These are phyloP conservation scores for Gymnoscopelus braueri DNA, from an alignment of 2,797 vertebrate species.

Conservation along the genomic window DNA sequence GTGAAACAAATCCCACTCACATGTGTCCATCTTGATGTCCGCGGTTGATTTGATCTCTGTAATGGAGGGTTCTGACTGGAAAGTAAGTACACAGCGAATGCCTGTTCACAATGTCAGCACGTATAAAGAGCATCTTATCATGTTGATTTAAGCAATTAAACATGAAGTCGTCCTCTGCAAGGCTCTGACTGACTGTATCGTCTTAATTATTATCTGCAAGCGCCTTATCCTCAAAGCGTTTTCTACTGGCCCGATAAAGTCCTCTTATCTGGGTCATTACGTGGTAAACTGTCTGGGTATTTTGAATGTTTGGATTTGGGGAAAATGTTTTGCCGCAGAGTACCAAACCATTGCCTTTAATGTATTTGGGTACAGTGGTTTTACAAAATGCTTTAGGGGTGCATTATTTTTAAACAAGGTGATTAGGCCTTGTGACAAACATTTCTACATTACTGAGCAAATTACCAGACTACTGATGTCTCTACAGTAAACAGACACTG, in stretches of 20 bases:
- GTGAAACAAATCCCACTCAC: conserved; percentile 47
- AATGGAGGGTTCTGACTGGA: conserved; percentile 70
- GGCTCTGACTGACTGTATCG: conserved; percentile 80
- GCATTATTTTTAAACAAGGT: conserved; percentile 68
- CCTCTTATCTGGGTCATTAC: conserved; percentile 81
- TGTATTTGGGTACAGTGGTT: conserved; percentile 69
- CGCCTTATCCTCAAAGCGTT: conserved; percentile 86
- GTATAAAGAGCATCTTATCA: conserved; percentile 84
- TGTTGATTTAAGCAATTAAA: conserved; percentile 87
- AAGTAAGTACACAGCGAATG: conserved; percentile 74
- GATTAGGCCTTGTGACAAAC: conserved; percentile 64
- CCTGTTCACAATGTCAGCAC: conserved; percentile 72
- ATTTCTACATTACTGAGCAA: conserved; percentile 20
- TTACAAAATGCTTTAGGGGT: conserved; percentile 64
- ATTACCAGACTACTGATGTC: conserved; percentile 32
- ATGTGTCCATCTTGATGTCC: conserved; percentile 61
- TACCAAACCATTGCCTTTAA: conserved; percentile 62
- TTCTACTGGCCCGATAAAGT: conserved; percentile 77
- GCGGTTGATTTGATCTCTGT: conserved; percentile 71
- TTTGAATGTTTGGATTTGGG: conserved; percentile 67
- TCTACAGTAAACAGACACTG: conserved; percentile 42
- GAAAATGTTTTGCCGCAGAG: conserved; percentile 60
- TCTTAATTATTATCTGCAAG: conserved; percentile 83
- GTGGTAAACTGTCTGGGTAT: conserved; percentile 83
- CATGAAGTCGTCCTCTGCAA: conserved; percentile 82